Conservation (phyloP, 2,888 invertebrate genomes). For the Chloroclysta siterata region DNA sequence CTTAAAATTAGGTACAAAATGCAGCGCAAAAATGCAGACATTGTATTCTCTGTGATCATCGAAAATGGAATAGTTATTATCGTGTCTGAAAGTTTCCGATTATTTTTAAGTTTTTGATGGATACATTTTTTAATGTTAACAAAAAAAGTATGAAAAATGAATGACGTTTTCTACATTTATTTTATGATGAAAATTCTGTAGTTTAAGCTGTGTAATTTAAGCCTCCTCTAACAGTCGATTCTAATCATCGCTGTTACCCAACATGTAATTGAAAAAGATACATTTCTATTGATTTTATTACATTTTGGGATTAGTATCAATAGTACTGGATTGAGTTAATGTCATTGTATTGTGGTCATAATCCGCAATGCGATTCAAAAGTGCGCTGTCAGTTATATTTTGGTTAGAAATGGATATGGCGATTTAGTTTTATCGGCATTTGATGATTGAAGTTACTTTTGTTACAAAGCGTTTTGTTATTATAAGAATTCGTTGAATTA, state of each 20-base stretch:
- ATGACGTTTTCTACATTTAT: slow-evolving; percentile 76
- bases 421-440: slow-evolving; percentile 70
- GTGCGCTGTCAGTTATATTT: slow-evolving; percentile 74
- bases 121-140: slow-evolving; percentile 74
- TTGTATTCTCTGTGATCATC: slow-evolving; percentile 78
- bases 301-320: slow-evolving; percentile 70
- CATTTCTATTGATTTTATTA: slow-evolving; percentile 46
- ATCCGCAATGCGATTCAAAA: slow-evolving; percentile 46
- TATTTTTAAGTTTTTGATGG: slow-evolving; percentile 76
- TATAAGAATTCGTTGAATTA: slow-evolving; percentile 61
- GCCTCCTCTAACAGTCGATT: slow-evolving; percentile 68
- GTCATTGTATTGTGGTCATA: slow-evolving; percentile 39
- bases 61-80: slow-evolving; percentile 74
- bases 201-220: slow-evolving; percentile 80
- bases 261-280: slow-evolving; percentile 45
- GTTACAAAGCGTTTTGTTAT: slow-evolving; percentile 68
- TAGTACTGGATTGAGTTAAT: slow-evolving; percentile 78
- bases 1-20: slow-evolving; percentile 51
- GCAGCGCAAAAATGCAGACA: slow-evolving; percentile 56
- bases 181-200: slow-evolving; percentile 77
- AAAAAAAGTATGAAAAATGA: slow-evolving; percentile 54
- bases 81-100: slow-evolving; percentile 76
- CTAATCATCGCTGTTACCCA: slow-evolving; percentile 38
- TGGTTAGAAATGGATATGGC: slow-evolving; percentile 69
- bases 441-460: slow-evolving; percentile 60